Conservation (phyloP, 2,113 vertebrate genomes). For the Mirza zaza region DNA sequence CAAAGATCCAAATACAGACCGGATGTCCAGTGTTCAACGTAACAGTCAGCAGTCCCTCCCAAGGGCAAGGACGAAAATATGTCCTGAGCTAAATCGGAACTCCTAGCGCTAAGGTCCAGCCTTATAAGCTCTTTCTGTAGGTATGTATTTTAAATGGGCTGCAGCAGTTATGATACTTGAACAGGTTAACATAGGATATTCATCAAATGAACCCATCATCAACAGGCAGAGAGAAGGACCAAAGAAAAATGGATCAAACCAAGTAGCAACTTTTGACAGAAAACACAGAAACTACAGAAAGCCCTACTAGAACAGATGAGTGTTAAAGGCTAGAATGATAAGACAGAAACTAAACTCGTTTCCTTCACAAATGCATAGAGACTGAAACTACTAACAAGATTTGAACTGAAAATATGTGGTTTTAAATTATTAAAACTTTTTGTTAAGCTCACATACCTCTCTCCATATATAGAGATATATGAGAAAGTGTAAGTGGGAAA, state of each 20-base stretch:
- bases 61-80: slow-evolving; percentile 69
- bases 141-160: slow-evolving; percentile 5
- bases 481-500: neutral
- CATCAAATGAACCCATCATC: neutral
- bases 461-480: neutral
- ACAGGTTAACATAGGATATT: neutral
- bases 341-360: slow-evolving; percentile 49
- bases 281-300: slow-evolving; percentile 35
- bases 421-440: neutral
- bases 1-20: slow-evolving; percentile 42
- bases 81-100: slow-evolving; percentile 8
- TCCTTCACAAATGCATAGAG: slow-evolving; percentile 13
- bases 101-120: neutral
- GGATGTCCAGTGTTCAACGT: neutral
- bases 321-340: neutral
- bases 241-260: neutral
- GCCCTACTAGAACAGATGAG: neutral
- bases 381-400: neutral
- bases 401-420: slow-evolving; percentile 11
- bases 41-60: neutral
- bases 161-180: neutral
- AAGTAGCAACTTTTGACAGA: slow-evolving; percentile 14
- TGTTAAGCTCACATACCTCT: neutral
- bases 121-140: slow-evolving; percentile 11
- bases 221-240: neutral